Conservation (phyloP, 2,797 vertebrate species). For the Lithobates pipiens region DNA sequence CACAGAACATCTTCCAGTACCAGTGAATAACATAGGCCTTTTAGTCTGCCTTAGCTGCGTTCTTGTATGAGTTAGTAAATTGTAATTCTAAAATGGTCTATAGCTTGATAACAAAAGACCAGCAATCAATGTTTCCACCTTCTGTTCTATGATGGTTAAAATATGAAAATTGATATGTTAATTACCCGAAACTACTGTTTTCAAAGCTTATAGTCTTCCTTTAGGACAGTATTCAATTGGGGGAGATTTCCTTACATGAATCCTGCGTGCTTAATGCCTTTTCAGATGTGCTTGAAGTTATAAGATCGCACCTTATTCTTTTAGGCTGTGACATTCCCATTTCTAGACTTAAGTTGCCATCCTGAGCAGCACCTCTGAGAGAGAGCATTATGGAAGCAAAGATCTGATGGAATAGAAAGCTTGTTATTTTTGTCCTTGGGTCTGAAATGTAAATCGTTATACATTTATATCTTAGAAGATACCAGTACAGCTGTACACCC, state of each 20-base stretch:
- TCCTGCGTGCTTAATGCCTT: background rate
- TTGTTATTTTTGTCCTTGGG: background rate
- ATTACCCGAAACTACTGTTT: background rate
- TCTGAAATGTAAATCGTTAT: background rate
- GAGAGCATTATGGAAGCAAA: no score
- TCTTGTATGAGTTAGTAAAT: background rate
- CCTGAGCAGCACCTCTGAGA: no score
- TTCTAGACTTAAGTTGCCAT: background rate
- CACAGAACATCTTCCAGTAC: constrained; percentile 10
- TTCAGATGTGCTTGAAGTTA: background rate
- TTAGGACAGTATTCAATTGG: background rate
- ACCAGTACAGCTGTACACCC: background rate
- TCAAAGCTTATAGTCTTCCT: background rate
- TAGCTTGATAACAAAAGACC: background rate
- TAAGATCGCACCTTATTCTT: background rate
- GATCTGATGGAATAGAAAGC: background rate
- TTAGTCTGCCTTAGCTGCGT: background rate
- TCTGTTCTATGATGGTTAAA: background rate
- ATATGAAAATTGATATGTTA: background rate
- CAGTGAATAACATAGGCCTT: background rate
- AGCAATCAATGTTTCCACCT: background rate
- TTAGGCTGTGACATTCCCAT: background rate
- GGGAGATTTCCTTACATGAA: background rate
- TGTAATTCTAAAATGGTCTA: background rate
- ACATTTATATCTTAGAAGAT: background rate